Conservation (phyloP, 2,797 vertebrate genomes). For the Thunnus albacares region DNA sequence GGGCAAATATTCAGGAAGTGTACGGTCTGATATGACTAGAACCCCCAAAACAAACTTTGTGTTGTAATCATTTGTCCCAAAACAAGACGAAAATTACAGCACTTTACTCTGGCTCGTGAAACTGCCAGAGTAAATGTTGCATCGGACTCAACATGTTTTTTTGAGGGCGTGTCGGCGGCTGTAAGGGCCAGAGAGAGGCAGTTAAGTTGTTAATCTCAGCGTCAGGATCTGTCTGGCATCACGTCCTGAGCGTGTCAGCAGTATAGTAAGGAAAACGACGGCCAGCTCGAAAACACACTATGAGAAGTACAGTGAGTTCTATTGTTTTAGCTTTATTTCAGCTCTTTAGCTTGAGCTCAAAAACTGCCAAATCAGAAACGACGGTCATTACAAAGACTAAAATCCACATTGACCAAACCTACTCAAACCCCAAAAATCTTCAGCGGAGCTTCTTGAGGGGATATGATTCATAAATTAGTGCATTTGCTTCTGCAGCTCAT, state of each 20-base stretch:
- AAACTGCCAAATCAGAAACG: constrained; percentile 56
- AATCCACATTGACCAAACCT: constrained; percentile 31
- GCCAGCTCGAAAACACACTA: constrained; percentile 55
- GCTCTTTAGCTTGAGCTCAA: constrained; percentile 34
- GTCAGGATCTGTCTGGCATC: constrained; percentile 76
- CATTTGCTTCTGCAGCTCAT: constrained; percentile 15
- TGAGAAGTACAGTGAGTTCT: constrained; percentile 48
- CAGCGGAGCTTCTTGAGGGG: constrained; percentile 2
- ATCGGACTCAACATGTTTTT: constrained; percentile 64
- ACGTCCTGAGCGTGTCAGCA: constrained; percentile 60
- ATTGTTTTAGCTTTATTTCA: constrained; percentile 59
- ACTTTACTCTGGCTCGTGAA: constrained; percentile 61
- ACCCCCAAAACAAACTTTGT: constrained; percentile 62
- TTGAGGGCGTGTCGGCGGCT: constrained; percentile 52
- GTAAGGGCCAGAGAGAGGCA: constrained; percentile 62
- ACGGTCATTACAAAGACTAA: constrained; percentile 33
- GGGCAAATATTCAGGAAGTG: constrained; percentile 60
- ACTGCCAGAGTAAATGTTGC: constrained; percentile 75
- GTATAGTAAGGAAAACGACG: constrained; percentile 39
- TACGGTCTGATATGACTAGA: constrained; percentile 42
- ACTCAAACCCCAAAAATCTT: constrained; percentile 3
- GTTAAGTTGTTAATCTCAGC: constrained; percentile 79
- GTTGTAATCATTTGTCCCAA: constrained; percentile 51
- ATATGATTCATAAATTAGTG: constrained; percentile 18
- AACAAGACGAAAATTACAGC: constrained; percentile 66